Evolutionary conservation across 2,113 vertebrate species (phyloP).

Genomic region (Sminthopsis crassicaudata): DNA sequence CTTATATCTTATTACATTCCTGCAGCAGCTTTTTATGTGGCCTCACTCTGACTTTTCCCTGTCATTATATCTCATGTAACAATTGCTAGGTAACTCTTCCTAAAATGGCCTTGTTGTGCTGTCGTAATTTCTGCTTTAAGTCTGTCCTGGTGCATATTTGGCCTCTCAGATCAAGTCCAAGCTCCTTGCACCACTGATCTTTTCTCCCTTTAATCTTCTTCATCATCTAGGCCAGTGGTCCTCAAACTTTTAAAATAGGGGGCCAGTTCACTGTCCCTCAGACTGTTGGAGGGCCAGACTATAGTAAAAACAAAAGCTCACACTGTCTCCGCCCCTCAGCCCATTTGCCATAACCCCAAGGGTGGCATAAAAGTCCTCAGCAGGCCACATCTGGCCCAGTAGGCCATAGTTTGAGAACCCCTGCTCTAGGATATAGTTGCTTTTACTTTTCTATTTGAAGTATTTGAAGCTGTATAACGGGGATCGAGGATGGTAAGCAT

Average conservation of each 20-base stretch:
- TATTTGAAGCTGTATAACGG: not conserved
- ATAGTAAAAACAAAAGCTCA: too few relatives aligned
- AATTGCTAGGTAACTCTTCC: not conserved
- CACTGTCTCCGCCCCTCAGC: too few relatives aligned
- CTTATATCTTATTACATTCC: not conserved
- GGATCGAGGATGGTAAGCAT: not conserved
- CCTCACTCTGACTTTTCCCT: not conserved
- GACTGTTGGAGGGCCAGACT: too few relatives aligned
- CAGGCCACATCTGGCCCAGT: too few relatives aligned
- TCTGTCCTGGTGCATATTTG: not conserved
- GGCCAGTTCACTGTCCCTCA: too few relatives aligned
- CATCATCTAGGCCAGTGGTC: too few relatives aligned
- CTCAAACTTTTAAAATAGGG: too few relatives aligned
- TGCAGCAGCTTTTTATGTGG: not conserved
- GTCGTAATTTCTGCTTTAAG: not conserved
- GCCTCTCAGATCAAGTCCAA: not conserved
- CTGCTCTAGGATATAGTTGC: not conserved
- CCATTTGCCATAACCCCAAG: too few relatives aligned
- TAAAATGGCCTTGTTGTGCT: not conserved
- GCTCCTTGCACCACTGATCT: not conserved
- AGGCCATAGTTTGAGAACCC: too few relatives aligned
- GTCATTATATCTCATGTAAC: not conserved
- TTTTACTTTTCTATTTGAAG: not conserved
- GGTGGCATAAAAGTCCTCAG: too few relatives aligned
- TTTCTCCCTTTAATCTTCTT: not conserved